phyloP scores from a whole-genome alignment of 2,113 vertebrate genomes.

The Percopsis transmontana region DNA sequence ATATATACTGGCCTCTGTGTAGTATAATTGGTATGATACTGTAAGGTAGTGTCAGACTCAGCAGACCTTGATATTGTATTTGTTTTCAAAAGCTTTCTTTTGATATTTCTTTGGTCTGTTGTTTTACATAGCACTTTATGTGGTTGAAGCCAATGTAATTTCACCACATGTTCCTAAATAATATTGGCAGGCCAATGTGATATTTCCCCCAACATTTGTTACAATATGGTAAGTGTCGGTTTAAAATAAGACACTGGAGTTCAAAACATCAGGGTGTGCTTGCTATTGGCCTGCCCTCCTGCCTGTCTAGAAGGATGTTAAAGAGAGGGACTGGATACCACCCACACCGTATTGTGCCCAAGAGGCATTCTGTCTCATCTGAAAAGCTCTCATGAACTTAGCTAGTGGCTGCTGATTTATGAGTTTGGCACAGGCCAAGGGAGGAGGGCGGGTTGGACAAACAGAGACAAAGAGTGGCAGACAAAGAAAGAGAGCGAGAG shows the following conservation, averaged over 20 bases:
- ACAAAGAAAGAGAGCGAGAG: conserved; percentile 9
- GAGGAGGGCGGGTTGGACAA: background rate
- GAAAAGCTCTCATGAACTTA: conserved; percentile 25
- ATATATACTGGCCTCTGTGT: background rate
- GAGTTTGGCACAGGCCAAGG: conserved; percentile 28
- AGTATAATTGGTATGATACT: background rate
- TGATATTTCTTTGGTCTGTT: too few species aligned
- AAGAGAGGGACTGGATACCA: background rate
- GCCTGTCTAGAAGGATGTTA: background rate
- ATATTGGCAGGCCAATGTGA: too few species aligned
- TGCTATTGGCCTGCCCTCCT: background rate
- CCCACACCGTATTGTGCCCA: conserved; percentile 20
- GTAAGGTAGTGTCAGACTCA: background rate
- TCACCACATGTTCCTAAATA: too few species aligned
- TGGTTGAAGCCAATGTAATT: too few species aligned
- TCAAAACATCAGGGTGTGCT: background rate
- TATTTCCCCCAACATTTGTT: background rate
- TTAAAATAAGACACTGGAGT: background rate
- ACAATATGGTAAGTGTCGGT: conserved; percentile 1
- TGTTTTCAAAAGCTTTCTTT: background rate
- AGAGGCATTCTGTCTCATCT: conserved; percentile 7
- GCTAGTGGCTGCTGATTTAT: conserved; percentile 59
- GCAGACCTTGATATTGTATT: background rate
- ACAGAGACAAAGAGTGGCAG: background rate
- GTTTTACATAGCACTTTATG: too few species aligned